Conservation (phyloP, 92 coral and sea anemone species). For the Micromussa lordhowensis region DNA sequence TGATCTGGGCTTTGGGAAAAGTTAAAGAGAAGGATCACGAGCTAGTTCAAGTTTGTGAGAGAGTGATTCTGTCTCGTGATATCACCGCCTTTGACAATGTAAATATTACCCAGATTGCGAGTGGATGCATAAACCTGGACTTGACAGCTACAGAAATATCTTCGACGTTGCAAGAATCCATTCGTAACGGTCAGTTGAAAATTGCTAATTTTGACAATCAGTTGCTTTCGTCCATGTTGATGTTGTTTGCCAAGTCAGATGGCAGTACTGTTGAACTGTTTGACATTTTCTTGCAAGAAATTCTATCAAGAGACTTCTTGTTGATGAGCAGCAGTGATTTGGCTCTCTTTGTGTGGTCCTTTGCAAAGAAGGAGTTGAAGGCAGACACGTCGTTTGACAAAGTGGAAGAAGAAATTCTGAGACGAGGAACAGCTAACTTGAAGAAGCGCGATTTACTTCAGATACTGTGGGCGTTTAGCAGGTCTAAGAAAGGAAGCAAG, state of each 20-base stretch:
- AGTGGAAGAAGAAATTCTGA: conserved; percentile 18
- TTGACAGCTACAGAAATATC: background rate
- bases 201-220: background rate
- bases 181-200: background rate
- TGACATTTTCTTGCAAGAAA: conserved; percentile 2
- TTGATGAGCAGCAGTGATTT: background rate
- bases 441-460: background rate
- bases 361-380: background rate
- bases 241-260: conserved; percentile 2
- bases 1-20: conserved; percentile 25
- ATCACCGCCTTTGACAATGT: conserved; percentile 2
- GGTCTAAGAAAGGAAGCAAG: background rate
- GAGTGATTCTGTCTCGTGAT: conserved; percentile 9
- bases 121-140: conserved; percentile 16
- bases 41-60: conserved; percentile 10
- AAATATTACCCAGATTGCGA: conserved; percentile 11
- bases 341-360: conserved; percentile 6
- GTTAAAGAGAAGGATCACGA: conserved; percentile 15
- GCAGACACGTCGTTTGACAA: background rate
- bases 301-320: conserved; percentile 5
- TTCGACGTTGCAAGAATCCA: background rate
- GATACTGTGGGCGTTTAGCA: conserved; percentile 24
- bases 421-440: background rate
- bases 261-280: background rate
- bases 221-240: background rate